Evolutionary conservation across 2,797 vertebrate species (phyloP), one percentile per base, ranked within the genome.

Genomic region (Zalophus californianus): DNA sequence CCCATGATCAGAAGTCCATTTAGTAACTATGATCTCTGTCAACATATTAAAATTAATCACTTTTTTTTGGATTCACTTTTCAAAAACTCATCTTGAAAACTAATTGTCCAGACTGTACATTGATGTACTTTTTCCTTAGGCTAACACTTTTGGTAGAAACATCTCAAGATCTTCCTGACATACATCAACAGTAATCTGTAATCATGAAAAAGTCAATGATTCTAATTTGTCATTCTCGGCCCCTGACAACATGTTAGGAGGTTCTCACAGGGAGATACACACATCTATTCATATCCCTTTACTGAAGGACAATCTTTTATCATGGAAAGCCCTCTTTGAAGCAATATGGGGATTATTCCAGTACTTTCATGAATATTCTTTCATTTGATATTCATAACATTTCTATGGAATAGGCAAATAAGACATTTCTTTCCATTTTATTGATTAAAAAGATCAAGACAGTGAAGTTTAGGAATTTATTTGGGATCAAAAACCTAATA

Each of bases 131-230:
- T 95, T 84, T 86, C 38, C 20, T 68, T 60, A 86, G 70, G 82
- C 3, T 5, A 38, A 73, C 44, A 80, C 48, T 91, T 83, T 93
- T 23, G 32, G 29, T 38, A 83, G 85, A 72, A 95, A 41, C 6
- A 41, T 70, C 78, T 95, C 80, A 79, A 64, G 18, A 60, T 60
- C 3, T 96, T 95, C 64, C 29, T 97, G 25, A 79, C 58, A 96
- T 94, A 88, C 1, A 75, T 92, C 66, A 91, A 66, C 7, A 94
- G 6, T 50, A 83, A 82, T 96, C 90, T 96, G 38, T 77, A 95
- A 90, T 90, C 86, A 85, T 32, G 23, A 87, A 92, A 92, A 90
- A 25, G 35, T 16, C 27, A 86, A 27, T 56, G 20, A 92, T 96
- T 88, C 92, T 90, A 82, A 80, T 92, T 80, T 97, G 60, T 54